Evolutionary conservation across 2,888 invertebrate genomes (phyloP).

Genomic region (Polymixis lichenea): DNA sequence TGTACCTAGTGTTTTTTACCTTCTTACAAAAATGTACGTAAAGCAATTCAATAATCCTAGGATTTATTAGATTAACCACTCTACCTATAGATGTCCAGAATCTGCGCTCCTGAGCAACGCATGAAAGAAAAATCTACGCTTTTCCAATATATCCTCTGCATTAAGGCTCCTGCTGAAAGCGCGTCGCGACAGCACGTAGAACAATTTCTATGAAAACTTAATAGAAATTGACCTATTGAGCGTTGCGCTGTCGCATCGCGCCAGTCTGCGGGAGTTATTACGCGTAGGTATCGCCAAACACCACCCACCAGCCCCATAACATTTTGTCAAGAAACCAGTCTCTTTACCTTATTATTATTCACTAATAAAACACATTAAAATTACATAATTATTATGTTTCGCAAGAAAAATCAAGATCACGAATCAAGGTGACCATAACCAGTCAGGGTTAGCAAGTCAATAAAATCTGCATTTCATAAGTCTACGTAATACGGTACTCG

Average conservation of each 20-base stretch:
- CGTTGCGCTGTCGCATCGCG: too few species aligned
- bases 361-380: neutral
- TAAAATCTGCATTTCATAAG: conserved; percentile 22
- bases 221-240: too few species aligned
- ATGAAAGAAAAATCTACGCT: neutral
- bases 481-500: conserved; percentile 15
- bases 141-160: neutral
- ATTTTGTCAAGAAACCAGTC: neutral
- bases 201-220: too few species aligned
- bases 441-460: conserved; percentile 29
- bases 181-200: too few species aligned
- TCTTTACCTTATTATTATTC: neutral
- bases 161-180: too few species aligned
- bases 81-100: neutral
- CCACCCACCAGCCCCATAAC: neutral
- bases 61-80: too few species aligned
- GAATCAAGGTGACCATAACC: conserved; percentile 40
- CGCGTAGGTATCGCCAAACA: neutral
- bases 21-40: neutral
- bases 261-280: too few species aligned
- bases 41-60: neutral
- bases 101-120: too few species aligned
- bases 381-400: conserved; percentile 19
- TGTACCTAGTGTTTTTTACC: too few species aligned
- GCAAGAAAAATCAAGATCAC: conserved; percentile 15